Evolutionary conservation across 1,140 invertebrate species (phyloP), one percentile per base, ranked within the genome.

Genomic region (Neodiprion virginianus): DNA sequence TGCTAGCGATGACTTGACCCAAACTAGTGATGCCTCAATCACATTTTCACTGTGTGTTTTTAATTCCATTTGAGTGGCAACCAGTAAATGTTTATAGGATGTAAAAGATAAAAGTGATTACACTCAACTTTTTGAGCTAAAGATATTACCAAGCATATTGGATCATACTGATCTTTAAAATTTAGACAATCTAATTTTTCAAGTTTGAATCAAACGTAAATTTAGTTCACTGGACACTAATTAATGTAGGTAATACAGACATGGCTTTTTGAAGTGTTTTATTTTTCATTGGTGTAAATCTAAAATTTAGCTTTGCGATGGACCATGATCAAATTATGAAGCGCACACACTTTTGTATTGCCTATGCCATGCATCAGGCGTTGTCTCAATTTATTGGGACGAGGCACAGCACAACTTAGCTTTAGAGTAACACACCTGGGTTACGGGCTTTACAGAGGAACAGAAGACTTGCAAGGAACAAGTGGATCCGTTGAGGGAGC

Each of bases 401-500:
- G 8, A 7, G 53, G 53, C 53, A 61, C 53, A 61, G 53, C 53
- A 61, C 53, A 61, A 61, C 11, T 61, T 61, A 47, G 40, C 17
- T 69, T 23, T 21, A 21, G 40, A 21, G 76, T 88, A 85, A 87
- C 79, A 86, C 81, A 83, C 77, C 76, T 87, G 85, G 85, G 85
- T 88, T 87, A 79, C 83, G 85, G 84, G 83, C 78, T 87, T 89
- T 89, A 81, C 86, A 89, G 87, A 87, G 78, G 86, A 87, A 84
- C 84, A 84, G 79, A 86, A 76, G 79, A 83, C 79, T 77, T 79
- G 82, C 80, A 81, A 88, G 85, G 85, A 87, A 77, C 86, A 86
- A 76, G 80, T 84, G 86, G 87, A 86, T 77, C 78, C 83, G 61
- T 77, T 83, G 79, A 82, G 81, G 79, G 84, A 88, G 74, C 85